Percentiles rank a stretch among this genome's conserved stretches.
Evolutionary conservation across 2,888 invertebrate species (phyloP).

Genomic region (Ariolimax columbianus): DNA sequence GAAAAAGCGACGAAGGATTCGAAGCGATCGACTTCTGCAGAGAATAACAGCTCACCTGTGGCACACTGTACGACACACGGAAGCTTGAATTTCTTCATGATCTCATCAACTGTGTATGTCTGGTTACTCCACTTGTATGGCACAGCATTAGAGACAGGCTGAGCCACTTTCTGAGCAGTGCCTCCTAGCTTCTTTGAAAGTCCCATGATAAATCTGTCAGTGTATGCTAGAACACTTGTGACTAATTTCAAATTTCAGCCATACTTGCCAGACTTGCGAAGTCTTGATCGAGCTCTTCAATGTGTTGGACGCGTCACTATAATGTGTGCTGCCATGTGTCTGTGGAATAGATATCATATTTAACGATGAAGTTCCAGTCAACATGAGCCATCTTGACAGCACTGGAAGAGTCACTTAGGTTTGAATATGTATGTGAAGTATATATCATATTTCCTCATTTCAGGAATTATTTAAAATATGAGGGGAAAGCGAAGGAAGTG

Average conservation of each 20-base stretch:
- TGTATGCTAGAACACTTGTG: background rate
- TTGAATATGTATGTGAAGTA: no score
- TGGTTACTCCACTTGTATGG: constrained; percentile 65
- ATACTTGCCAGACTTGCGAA: background rate
- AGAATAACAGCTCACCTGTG: constrained; percentile 38
- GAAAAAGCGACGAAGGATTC: no score
- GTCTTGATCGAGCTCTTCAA: background rate
- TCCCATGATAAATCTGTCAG: constrained; percentile 43
- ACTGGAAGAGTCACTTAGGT: no score
- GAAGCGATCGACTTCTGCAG: no score
- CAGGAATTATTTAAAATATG: no score
- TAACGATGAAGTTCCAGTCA: background rate
- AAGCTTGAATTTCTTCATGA: constrained; percentile 59
- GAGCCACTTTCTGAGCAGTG: constrained; percentile 10
- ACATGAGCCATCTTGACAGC: background rate
- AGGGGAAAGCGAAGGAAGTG: no score
- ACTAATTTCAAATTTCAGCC: background rate
- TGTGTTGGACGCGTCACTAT: background rate
- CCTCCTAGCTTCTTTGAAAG: constrained; percentile 53
- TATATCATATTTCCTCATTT: no score
- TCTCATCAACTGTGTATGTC: constrained; percentile 62
- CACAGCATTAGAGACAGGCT: constrained; percentile 32
- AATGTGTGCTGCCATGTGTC: background rate
- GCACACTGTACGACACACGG: constrained; percentile 63
- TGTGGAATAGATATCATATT: background rate